Evolutionary conservation across 2,797 vertebrate genomes (phyloP).

Genomic region (Enteromius thamalakanensis): DNA sequence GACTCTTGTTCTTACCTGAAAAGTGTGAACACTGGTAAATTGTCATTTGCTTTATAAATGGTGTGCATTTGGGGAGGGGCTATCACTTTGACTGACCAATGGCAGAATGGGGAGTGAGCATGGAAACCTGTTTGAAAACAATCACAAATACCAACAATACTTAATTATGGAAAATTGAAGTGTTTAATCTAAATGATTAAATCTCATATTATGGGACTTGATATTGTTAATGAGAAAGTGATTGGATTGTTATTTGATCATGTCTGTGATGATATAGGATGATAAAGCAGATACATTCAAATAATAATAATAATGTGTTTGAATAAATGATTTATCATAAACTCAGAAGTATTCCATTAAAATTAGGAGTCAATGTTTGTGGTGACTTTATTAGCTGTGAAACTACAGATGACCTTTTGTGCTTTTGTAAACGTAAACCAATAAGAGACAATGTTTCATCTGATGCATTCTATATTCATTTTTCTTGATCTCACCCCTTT

Average conservation of each 20-base stretch:
- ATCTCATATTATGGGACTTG: no score
- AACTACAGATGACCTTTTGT: background rate
- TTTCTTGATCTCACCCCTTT: conserved; percentile 2
- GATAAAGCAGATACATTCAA: rapidly evolving
- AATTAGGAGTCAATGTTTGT: background rate
- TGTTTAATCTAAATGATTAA: background rate
- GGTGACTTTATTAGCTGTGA: background rate
- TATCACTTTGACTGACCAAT: background rate
- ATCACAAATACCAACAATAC: background rate
- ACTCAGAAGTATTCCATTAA: background rate
- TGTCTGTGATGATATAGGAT: background rate
- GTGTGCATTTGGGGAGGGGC: background rate
- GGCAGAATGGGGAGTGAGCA: background rate
- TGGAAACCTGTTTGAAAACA: background rate
- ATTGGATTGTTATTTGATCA: background rate
- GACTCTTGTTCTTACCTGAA: background rate
- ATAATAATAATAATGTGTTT: background rate
- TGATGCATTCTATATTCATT: conserved; percentile 8
- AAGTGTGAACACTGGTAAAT: background rate
- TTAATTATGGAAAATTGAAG: background rate
- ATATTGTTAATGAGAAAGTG: background rate
- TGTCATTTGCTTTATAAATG: background rate
- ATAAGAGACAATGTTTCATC: background rate
- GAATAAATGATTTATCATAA: background rate
- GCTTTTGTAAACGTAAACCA: background rate